Conservation (phyloP, 2,113 vertebrate genomes). For the Oreochromis spilurus region DNA sequence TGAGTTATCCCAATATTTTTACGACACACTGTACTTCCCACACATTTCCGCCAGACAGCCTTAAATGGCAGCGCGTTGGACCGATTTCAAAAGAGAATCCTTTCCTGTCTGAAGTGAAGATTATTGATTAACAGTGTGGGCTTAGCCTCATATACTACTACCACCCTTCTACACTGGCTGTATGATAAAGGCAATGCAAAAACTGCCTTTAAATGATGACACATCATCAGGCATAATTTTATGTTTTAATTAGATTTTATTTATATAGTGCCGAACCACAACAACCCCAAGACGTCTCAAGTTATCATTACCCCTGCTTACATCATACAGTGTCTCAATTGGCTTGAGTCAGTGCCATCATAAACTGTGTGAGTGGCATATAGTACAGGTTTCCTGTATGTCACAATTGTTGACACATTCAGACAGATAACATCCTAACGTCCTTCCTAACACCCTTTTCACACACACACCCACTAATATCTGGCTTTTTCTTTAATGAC, state of each 20-base stretch:
- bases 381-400: background rate
- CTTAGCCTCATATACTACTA: background rate
- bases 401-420: background rate
- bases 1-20: background rate
- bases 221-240: background rate
- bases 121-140: constrained; percentile 34
- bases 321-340: background rate
- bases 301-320: background rate
- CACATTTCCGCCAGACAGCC: background rate
- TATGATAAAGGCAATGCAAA: background rate
- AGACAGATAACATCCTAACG: background rate
- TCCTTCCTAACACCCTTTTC: background rate
- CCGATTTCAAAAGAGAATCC: background rate
- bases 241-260: background rate
- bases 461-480: background rate
- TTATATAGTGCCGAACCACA: background rate
- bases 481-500: background rate
- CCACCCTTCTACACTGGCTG: background rate
- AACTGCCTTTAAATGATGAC: background rate
- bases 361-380: background rate
- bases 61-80: background rate
- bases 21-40: background rate
- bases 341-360: background rate
- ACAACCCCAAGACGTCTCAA: background rate
- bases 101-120: background rate